These are phyloP conservation scores for Lamellibrachia luymesi DNA, from an alignment of 1,140 invertebrate species.

Conservation along the genomic window DNA sequence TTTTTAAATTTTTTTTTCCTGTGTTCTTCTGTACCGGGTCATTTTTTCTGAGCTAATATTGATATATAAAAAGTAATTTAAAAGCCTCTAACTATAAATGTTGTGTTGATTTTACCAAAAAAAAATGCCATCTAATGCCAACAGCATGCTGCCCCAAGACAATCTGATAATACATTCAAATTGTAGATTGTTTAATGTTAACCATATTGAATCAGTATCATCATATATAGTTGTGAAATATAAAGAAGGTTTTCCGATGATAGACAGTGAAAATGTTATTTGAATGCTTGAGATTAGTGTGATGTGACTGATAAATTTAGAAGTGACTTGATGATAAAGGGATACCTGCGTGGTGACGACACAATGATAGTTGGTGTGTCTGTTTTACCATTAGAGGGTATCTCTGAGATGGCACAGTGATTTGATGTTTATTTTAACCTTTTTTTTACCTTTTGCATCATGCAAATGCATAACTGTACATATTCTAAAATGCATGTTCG, in stretches of 20 bases:
- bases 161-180: not conserved
- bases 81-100: not conserved
- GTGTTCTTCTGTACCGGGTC: too few relatives aligned
- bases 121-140: not conserved
- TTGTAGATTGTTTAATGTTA: not conserved
- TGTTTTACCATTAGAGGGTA: too few relatives aligned
- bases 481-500: too few relatives aligned
- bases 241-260: not conserved
- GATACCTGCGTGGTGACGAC: not conserved
- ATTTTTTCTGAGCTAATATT: too few relatives aligned
- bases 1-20: too few relatives aligned
- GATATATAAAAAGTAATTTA: not conserved
- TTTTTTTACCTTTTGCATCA: too few relatives aligned
- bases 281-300: not conserved
- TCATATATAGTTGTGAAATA: not conserved
- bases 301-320: not conserved
- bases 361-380: too few relatives aligned
- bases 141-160: not conserved
- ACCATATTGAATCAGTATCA: not conserved
- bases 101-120: not conserved
- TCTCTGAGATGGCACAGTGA: too few relatives aligned
- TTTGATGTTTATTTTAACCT: too few relatives aligned
- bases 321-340: not conserved
- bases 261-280: not conserved
- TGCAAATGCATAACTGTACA: too few relatives aligned